Conservation (phyloP, 2,797 vertebrate species). For the Schizopygopsis pylzovi region DNA sequence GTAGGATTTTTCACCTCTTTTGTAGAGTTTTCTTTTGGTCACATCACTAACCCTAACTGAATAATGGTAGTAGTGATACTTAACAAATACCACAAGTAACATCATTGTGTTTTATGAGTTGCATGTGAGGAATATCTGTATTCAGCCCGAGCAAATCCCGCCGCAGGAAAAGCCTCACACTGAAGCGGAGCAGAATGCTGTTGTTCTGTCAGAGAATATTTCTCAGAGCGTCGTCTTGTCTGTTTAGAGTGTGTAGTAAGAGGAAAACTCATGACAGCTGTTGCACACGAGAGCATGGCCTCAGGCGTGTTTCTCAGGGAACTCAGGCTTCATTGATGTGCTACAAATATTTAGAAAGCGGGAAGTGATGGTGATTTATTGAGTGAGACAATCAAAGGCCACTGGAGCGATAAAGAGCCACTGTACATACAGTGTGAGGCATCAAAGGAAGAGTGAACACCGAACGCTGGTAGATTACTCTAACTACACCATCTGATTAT, state of each 20-base stretch:
- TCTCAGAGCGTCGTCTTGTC: constrained; percentile 35
- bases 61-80: not conserved
- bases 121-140: not conserved
- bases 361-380: constrained; percentile 68
- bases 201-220: not conserved
- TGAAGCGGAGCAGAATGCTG: constrained; percentile 8
- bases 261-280: constrained; percentile 56
- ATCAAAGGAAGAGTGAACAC: constrained; percentile 36
- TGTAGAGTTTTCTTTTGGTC: not conserved
- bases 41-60: not conserved
- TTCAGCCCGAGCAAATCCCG: not conserved
- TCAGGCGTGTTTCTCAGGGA: constrained; percentile 39
- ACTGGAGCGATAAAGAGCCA: constrained; percentile 58
- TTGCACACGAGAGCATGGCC: constrained; percentile 53
- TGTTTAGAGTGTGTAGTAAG: constrained; percentile 50
- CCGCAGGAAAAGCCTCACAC: not conserved
- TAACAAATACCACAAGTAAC: not conserved
- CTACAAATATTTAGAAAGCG: constrained; percentile 71
- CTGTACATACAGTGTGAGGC: constrained; percentile 43
- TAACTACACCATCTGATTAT: not conserved
- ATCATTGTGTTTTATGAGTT: not conserved
- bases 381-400: constrained; percentile 66
- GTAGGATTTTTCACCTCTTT: too few relatives aligned
- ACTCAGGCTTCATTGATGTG: constrained; percentile 66
- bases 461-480: not conserved